Conservation (phyloP, 2,888 invertebrate genomes). For the Ornithoptera priamus region DNA sequence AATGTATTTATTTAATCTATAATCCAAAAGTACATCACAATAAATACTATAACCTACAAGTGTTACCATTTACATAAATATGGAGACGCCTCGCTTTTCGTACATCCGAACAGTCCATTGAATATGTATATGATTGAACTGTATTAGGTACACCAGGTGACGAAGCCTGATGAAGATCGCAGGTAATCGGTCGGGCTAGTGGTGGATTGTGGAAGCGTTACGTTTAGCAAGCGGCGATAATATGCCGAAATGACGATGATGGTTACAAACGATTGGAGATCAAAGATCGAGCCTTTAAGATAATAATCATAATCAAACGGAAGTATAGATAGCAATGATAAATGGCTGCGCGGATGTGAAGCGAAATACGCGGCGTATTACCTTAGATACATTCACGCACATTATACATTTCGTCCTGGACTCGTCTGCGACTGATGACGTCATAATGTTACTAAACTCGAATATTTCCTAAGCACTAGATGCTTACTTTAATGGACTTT, state of each 20-base stretch:
- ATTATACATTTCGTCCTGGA: too few relatives aligned
- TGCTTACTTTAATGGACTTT: not conserved
- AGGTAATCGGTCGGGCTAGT: too few relatives aligned
- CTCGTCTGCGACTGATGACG: not conserved
- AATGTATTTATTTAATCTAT: constrained; percentile 47
- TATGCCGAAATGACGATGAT: not conserved
- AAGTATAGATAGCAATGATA: not conserved
- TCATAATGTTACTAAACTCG: not conserved
- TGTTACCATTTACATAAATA: constrained; percentile 24
- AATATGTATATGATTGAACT: not conserved
- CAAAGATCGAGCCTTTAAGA: not conserved
- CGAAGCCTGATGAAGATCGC: too few relatives aligned
- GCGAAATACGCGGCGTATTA: not conserved
- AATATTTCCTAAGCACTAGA: too few relatives aligned
- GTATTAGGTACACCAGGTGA: not conserved
- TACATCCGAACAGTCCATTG: not conserved
- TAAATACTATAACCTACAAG: constrained; percentile 69
- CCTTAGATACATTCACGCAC: not conserved
- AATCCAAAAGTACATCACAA: constrained; percentile 70
- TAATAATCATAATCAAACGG: not conserved
- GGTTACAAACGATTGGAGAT: not conserved
- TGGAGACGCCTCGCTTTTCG: constrained; percentile 9
- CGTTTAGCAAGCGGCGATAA: too few relatives aligned
- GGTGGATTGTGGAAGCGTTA: too few relatives aligned
- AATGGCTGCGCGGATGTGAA: not conserved